These are phyloP conservation scores for Geodia barretti DNA, from an alignment of 37 sponge, comb jelly and placozoan genomes.

Conservation along the genomic window DNA sequence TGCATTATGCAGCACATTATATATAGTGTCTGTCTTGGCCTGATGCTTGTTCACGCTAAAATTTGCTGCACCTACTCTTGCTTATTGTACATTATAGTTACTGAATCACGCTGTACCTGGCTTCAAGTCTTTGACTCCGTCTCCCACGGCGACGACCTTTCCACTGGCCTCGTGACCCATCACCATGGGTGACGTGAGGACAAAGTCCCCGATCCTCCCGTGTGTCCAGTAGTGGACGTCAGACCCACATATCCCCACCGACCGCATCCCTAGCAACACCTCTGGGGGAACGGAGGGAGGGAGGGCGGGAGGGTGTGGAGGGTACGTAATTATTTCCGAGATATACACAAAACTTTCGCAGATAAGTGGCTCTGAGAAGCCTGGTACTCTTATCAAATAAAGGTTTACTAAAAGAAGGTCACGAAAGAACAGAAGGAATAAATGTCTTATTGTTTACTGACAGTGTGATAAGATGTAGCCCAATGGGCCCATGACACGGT, in stretches of 20 bases:
- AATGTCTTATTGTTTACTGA: too few relatives aligned
- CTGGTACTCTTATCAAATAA: not conserved
- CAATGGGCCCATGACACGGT: too few relatives aligned
- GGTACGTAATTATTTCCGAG: not conserved
- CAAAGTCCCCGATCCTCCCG: slow-evolving; percentile 95
- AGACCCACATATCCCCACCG: slow-evolving; percentile 97
- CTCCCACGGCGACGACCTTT: slow-evolving; percentile 74
- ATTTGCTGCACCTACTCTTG: not conserved
- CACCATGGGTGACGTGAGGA: slow-evolving; percentile 87
- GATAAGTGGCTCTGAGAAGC: not conserved
- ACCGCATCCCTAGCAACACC: slow-evolving; percentile 83
- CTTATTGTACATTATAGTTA: too few relatives aligned
- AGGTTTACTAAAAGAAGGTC: not conserved
- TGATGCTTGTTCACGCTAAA: not conserved
- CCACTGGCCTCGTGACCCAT: slow-evolving; percentile 96
- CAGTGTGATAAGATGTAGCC: too few relatives aligned
- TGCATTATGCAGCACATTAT: too few relatives aligned
- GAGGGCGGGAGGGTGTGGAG: not conserved
- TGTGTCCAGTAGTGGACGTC: slow-evolving; percentile 95
- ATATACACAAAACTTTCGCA: not conserved
- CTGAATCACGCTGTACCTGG: slow-evolving; percentile 55
- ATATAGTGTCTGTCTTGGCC: not conserved
- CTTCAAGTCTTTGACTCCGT: slow-evolving; percentile 83
- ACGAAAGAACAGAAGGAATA: too few relatives aligned
- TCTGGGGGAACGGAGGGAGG: slow-evolving; percentile 34